A percentile compares a stretch with the other conserved stretches of the same genome.
phyloP scores from a whole-genome alignment of 2,888 invertebrate genomes.

The Heliconius aoede region DNA sequence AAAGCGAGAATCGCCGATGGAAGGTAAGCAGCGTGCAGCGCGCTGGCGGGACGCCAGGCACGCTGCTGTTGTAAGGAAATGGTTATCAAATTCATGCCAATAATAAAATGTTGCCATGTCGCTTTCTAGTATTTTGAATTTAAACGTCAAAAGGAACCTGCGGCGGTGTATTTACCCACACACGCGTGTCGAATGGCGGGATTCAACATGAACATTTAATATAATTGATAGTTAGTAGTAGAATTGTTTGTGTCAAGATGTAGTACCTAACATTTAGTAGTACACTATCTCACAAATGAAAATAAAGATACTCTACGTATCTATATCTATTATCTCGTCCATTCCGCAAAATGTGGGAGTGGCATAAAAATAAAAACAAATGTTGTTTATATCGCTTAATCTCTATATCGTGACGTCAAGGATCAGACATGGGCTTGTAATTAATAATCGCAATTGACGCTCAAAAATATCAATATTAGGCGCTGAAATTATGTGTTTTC shows the following conservation, averaged over 20 bases:
- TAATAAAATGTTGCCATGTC: conserved; percentile 19
- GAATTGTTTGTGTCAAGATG: no score
- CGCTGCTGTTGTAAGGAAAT: conserved; percentile 33
- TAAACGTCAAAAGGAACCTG: no score
- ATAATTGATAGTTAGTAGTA: no score
- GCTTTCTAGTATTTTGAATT: not conserved
- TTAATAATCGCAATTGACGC: not conserved
- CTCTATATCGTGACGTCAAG: not conserved
- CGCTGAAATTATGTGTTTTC: not conserved
- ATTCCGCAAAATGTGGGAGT: not conserved
- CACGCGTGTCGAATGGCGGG: no score
- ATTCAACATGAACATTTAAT: no score
- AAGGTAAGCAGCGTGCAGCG: conserved; percentile 58
- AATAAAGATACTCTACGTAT: no score
- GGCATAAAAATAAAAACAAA: not conserved
- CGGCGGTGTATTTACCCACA: no score
- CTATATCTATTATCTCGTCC: not conserved
- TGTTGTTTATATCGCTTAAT: not conserved
- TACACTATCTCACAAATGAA: no score
- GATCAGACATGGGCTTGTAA: not conserved
- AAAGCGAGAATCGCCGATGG: conserved; percentile 55
- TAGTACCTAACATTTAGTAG: no score
- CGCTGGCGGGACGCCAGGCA: conserved; percentile 58
- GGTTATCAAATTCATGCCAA: conserved; percentile 16
- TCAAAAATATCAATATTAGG: not conserved